Evolutionary conservation across 2,113 vertebrate genomes (phyloP).

Genomic region (Notothenia rossii): DNA sequence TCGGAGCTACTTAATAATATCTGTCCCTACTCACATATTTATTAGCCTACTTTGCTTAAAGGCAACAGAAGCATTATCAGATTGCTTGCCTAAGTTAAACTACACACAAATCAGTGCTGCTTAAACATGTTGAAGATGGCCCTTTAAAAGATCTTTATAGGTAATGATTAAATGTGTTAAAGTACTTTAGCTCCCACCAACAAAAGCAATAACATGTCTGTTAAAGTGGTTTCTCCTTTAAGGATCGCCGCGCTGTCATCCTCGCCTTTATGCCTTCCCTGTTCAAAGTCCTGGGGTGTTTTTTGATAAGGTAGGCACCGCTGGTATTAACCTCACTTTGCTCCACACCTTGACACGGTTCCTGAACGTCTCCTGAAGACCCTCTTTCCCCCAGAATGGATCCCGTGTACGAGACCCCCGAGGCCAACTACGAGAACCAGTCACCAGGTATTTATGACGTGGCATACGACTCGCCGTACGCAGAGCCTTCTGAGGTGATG

Average conservation of each 20-base stretch:
- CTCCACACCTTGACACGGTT: slow-evolving; percentile 4
- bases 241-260: slow-evolving; percentile 15
- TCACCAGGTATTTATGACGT: not conserved
- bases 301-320: slow-evolving; percentile 55
- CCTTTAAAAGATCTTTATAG: not conserved
- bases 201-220: no score
- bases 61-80: not conserved
- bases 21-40: not conserved
- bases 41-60: not conserved
- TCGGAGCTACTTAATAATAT: no score
- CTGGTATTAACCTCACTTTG: slow-evolving; percentile 37
- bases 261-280: slow-evolving; percentile 13
- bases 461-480: slow-evolving; percentile 19
- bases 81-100: not conserved
- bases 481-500: not conserved
- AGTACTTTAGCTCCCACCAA: not conserved
- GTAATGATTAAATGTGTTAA: not conserved
- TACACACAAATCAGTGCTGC: not conserved
- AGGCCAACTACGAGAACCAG: slow-evolving; percentile 29
- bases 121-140: not conserved
- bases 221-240: slow-evolving; percentile 43
- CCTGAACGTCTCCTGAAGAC: not conserved
- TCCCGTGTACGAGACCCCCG: slow-evolving; percentile 45
- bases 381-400: slow-evolving; percentile 76
- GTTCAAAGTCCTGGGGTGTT: slow-evolving; percentile 66